Evolutionary conservation across 2,888 invertebrate genomes (phyloP), one percentile per base, ranked within the genome.

Genomic region (Hydroisotoma schaefferi): DNA sequence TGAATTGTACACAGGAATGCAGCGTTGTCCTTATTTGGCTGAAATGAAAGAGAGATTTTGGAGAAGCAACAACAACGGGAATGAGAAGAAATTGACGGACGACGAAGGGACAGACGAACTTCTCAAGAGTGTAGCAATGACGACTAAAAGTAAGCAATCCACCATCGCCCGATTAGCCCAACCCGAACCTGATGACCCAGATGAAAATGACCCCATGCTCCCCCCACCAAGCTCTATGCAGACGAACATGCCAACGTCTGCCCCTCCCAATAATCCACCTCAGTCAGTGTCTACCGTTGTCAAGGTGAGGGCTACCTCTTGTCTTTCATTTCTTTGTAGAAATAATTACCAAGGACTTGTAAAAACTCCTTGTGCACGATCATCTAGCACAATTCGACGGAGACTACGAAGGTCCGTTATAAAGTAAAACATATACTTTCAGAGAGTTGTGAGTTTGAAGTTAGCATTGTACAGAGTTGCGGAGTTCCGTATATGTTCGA

Each of bases 141-240:
- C 70, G 54, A 71, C 71, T 8, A 73, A 73, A 64, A 73, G 69
- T 65, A 73, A 71, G 63, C 71, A 73, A 59, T 73, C 73, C 54
- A 73, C 73, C 61, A 73, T 73, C 66, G 73, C 73, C 55, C 65
- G 73, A 37, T 64, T 73, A 12, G 73, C 73, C 51, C 73, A 73
- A 46, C 73, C 73, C 27, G 73, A 73, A 52, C 73, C 73, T 18
- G 73, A 73, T 57, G 72, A 73, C 57, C 66, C 66, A 22, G 71
- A 71, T 47, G 73, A 73, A 38, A 65, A 56, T 27, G 54, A 67
- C 15, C 70, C 71, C 26, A 71, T 70, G 70, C 68, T 68, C 52
- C 66, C 80, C 79, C 81, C 81, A 78, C 81, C 80, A 76, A 52
- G 62, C n/a, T 46, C 65, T 15, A 55, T 63, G 23, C 49, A 56